These are phyloP conservation scores for Drosophila bipectinata DNA, from an alignment of 1,140 invertebrate species.

Conservation along the genomic window DNA sequence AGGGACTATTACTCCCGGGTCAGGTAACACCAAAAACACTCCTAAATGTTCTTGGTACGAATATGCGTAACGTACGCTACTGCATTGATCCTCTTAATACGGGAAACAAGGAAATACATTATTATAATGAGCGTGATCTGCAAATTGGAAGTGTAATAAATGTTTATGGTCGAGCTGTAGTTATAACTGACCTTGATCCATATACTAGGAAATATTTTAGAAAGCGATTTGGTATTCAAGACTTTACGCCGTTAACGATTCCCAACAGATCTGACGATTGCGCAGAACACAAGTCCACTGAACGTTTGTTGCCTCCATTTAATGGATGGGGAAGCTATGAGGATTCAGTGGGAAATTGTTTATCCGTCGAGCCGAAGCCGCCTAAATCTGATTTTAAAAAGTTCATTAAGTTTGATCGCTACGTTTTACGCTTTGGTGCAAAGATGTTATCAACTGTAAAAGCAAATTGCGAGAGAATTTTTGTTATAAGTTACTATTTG, in stretches of 20 bases:
- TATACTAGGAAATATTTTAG: constrained; percentile 95
- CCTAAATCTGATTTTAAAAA: constrained; percentile 92
- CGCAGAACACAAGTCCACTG: constrained; percentile 58
- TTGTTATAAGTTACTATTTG: constrained; percentile 92
- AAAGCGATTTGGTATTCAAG: constrained; percentile 85
- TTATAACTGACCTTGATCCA: constrained; percentile 89
- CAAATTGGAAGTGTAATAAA: constrained; percentile 91
- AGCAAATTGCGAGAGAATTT: constrained; percentile 88
- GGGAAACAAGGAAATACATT: constrained; percentile 85
- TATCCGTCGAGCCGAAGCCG: constrained; percentile 90
- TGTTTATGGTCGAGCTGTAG: constrained; percentile 91
- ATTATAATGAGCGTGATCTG: constrained; percentile 88
- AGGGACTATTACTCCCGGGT: constrained; percentile 86
- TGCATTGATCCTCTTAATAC: constrained; percentile 86
- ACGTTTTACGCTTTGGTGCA: constrained; percentile 91
- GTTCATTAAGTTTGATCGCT: constrained; percentile 90
- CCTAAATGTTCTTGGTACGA: constrained; percentile 89
- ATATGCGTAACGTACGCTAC: constrained; percentile 85
- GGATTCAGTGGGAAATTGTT: constrained; percentile 94
- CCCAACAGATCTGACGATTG: constrained; percentile 80
- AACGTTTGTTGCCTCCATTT: constrained; percentile 90
- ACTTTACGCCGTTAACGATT: constrained; percentile 87
- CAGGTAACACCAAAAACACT: constrained; percentile 87
- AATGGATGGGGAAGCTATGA: constrained; percentile 94
- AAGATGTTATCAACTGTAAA: constrained; percentile 89